Base-by-base conservation (phyloP, 2,797 vertebrate species). In the Hypotaenidia okinawae region DNA sequence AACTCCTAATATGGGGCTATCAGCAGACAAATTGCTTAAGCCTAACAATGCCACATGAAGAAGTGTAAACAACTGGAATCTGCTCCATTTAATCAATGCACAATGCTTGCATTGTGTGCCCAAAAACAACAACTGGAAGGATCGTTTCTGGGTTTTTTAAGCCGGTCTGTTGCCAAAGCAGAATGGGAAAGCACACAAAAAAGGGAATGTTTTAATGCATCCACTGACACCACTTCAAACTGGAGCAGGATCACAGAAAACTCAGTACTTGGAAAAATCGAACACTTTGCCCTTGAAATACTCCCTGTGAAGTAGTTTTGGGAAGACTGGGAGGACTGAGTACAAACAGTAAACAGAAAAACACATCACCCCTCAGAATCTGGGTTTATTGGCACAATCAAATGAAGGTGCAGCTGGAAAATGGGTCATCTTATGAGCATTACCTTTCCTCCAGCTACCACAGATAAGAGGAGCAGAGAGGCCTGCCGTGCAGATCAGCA, bases 1-100 rank as follows among this genome's bases (percentile, higher is more conserved):
- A 96, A 86, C 94, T 96, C 96, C 96, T 95, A 96, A 95, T 96
- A 96, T 96, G 96, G 95, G 93, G 72, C 96, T 94, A 95, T 92
- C 88, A 87, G 88, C 94, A 95, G 91, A 67, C 72, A 95, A 95
- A 91, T 94, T 93, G 91, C 94, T 91, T 52, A 28, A 96, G 88
- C 84, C 84, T 95, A 32, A 96, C 94, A 94, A 93, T 92, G 88
- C 86, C 86, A 78, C 94, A 57, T 68, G 95, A 57, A 95, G 91
- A 87, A 92, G 88, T 81, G 93, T 96, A 96, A 96, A 97, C 94
- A 96, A 95, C n/a, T 57, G 81, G 88, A 77, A 96, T 95, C 94
- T 80, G 90, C 93, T 93, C 81, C 86, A 7, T 87, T 95, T 87
- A 49, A 94, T 78, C 75, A 33, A 62, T 9, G 68, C 66, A 96